Conservation (phyloP, 2,888 invertebrate genomes). For the Drosophila yooni region DNA sequence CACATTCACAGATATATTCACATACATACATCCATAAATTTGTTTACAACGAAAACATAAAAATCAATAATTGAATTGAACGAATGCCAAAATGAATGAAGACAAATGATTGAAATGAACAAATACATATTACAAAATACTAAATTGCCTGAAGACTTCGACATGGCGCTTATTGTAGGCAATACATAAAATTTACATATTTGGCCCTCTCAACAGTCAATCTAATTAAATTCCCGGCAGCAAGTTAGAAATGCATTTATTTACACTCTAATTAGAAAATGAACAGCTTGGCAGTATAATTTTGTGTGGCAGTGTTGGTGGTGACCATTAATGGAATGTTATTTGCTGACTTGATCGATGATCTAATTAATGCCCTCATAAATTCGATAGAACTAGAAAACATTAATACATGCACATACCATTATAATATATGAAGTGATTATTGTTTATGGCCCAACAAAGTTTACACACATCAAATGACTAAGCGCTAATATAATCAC, state of each 20-base stretch:
- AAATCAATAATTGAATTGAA: slow-evolving; percentile 59
- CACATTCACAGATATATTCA: neutral
- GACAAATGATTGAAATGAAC: slow-evolving; percentile 35
- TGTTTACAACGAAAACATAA: slow-evolving; percentile 33
- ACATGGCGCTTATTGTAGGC: too few species aligned
- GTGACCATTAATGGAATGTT: slow-evolving; percentile 5
- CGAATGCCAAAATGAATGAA: slow-evolving; percentile 53
- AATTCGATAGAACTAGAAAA: slow-evolving; percentile 29
- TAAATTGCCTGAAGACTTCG: neutral
- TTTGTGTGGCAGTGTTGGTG: neutral
- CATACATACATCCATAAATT: neutral
- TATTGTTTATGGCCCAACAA: slow-evolving; percentile 20
- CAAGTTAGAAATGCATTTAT: neutral
- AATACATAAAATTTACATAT: neutral
- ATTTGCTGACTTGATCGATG: slow-evolving; percentile 32
- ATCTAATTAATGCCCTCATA: slow-evolving; percentile 37
- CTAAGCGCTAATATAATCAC: slow-evolving; percentile 47
- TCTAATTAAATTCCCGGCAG: neutral
- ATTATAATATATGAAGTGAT: neutral
- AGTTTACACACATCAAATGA: slow-evolving; percentile 30
- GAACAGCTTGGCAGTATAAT: neutral
- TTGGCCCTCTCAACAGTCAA: slow-evolving; percentile 1
- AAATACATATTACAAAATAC: slow-evolving; percentile 11
- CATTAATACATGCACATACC: neutral
- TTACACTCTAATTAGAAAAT: neutral